phyloP scores from a whole-genome alignment of 2,113 vertebrate genomes.

The Sphyrna mokarran region DNA sequence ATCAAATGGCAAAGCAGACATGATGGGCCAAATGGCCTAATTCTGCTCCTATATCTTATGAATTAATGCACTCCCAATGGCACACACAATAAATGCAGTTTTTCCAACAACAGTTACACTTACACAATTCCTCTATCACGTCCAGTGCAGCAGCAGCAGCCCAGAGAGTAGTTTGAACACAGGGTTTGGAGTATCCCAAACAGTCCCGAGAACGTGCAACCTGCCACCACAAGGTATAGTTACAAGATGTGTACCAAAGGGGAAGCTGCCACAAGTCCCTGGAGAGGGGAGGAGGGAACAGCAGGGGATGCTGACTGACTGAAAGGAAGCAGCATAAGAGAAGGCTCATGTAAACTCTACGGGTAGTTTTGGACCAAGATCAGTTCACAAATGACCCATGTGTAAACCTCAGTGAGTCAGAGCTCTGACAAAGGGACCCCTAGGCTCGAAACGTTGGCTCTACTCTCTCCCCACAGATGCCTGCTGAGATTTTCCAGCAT shows the following conservation, averaged over 20 bases:
- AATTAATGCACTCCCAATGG: background rate
- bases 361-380: background rate
- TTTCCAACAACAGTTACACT: background rate
- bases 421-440: background rate
- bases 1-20: too few species aligned
- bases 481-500: too few species aligned
- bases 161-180: background rate
- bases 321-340: background rate
- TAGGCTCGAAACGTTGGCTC: too few species aligned
- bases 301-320: background rate
- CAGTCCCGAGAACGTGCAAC: background rate
- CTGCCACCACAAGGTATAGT: background rate
- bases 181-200: background rate
- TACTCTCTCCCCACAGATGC: too few species aligned
- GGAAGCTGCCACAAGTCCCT: background rate
- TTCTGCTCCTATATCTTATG: too few species aligned
- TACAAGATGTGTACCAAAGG: background rate
- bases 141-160: background rate
- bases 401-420: background rate
- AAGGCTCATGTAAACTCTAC: background rate
- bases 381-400: too few species aligned
- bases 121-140: background rate
- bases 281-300: background rate
- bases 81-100: background rate
- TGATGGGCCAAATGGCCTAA: too few species aligned